These are phyloP conservation scores for Gerris lacustris DNA, from an alignment of 2,888 invertebrate genomes.

Conservation along the genomic window DNA sequence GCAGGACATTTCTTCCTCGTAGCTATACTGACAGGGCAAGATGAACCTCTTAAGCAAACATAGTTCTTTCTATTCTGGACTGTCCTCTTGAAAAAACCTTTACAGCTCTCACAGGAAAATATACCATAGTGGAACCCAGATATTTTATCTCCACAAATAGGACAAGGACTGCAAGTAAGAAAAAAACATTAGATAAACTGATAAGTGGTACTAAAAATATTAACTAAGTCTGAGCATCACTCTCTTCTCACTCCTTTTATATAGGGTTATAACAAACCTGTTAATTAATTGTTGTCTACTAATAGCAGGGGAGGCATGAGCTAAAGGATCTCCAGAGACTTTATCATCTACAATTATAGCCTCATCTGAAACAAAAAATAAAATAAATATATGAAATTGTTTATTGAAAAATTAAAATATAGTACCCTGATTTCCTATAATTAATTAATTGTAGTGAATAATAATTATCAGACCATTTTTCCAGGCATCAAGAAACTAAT, in stretches of 20 bases:
- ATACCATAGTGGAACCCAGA: slow-evolving; percentile 97
- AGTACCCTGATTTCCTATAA: too few relatives aligned
- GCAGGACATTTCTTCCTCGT: slow-evolving; percentile 95
- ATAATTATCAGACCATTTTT: too few relatives aligned
- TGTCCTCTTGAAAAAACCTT: slow-evolving; percentile 94
- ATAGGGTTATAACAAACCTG: slow-evolving; percentile 36
- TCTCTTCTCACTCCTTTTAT: background rate
- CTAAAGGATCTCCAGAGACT: slow-evolving; percentile 34
- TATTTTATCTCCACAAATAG: slow-evolving; percentile 90
- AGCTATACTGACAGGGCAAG: slow-evolving; percentile 82
- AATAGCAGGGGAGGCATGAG: slow-evolving; percentile 55
- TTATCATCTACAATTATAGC: slow-evolving; percentile 31
- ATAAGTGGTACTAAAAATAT: slow-evolving; percentile 1
- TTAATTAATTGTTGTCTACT: slow-evolving; percentile 80
- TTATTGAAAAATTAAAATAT: slow-evolving; percentile 2
- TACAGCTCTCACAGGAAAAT: slow-evolving; percentile 95
- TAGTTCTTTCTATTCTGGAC: slow-evolving; percentile 98
- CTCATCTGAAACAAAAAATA: slow-evolving; percentile 21
- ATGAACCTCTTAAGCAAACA: slow-evolving; percentile 78
- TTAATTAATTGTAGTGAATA: too few relatives aligned
- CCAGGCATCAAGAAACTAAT: too few relatives aligned
- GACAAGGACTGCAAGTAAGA: slow-evolving; percentile 60
- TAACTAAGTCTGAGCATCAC: background rate
- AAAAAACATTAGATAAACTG: background rate
- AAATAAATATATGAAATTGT: background rate